A percentile compares a stretch with the other conserved stretches of the same genome.
These are phyloP conservation scores for Pelobates fuscus DNA, from an alignment of 2,113 vertebrate genomes.

Conservation along the genomic window DNA sequence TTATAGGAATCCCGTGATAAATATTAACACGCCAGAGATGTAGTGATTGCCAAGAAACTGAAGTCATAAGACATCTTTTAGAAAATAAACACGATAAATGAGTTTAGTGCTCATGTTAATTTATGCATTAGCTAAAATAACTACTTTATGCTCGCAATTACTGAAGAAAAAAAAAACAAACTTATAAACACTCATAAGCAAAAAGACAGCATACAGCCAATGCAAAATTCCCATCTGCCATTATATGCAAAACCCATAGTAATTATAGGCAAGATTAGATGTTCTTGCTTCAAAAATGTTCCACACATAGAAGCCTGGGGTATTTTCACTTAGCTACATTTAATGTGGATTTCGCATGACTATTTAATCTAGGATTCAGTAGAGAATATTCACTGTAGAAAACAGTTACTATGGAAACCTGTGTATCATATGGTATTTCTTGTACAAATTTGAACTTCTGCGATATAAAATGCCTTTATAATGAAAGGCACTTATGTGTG, in stretches of 20 bases:
- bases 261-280: slow-evolving; percentile 44
- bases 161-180: slow-evolving; percentile 5
- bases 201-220: slow-evolving; percentile 14
- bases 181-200: slow-evolving; percentile 22
- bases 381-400: slow-evolving; percentile 49
- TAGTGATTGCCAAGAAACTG: neutral
- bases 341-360: slow-evolving; percentile 42
- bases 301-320: slow-evolving; percentile 37
- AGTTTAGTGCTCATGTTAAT: slow-evolving; percentile 21
- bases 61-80: neutral
- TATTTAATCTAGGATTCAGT: slow-evolving; percentile 44
- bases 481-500: slow-evolving; percentile 16
- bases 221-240: slow-evolving; percentile 35
- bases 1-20: neutral
- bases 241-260: slow-evolving; percentile 31
- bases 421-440: slow-evolving; percentile 32
- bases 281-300: slow-evolving; percentile 31
- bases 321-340: slow-evolving; percentile 43
- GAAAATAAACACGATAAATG: neutral
- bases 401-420: slow-evolving; percentile 41
- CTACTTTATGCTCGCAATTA: slow-evolving; percentile 10
- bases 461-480: slow-evolving; percentile 40
- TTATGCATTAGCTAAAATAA: slow-evolving; percentile 37
- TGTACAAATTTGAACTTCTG: slow-evolving; percentile 36
- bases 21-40: neutral